Base-by-base conservation (phyloP, 2,797 vertebrate species). In the Enteromius unitaeniatus region DNA sequence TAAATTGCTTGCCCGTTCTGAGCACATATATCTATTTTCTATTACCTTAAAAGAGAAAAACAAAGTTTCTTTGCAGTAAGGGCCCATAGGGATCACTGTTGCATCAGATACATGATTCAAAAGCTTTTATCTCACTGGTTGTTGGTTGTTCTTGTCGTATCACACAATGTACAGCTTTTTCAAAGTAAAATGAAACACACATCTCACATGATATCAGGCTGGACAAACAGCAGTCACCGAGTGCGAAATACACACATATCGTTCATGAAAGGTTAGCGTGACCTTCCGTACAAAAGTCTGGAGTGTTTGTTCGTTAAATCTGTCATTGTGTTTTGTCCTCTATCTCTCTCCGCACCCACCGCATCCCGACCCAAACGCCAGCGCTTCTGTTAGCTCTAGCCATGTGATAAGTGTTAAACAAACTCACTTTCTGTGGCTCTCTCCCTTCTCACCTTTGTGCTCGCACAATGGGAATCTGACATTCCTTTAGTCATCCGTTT, bases 321-420 rank as follows among this genome's bases (percentile, higher is more conserved):
- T 73, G 67, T 86, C 78, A 62, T 53, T 76, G 79, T 84, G 80
- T 81, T 67, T 75, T 17, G 34, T 26, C 78, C 72, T 79, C 82
- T 84, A 70, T 83, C 78, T 83, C 26, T 45, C 77, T 78, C 78
- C 76, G 42, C 82, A 84, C 83, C 78, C 82, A 76, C 64, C 86
- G 75, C 79, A 87, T 89, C 90, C 90, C 91, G 89, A 93, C 92
- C 91, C 91, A 90, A 88, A 69, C 15, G 88, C 87, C 87, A 89
- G 90, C 90, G 91, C 90, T 90, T 85, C 78, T 91, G 90, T 93
- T 93, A 91, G 90, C 90, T 91, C 92, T 92, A 87, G 87, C 81
- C 9, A 21, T 51, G 73, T 89, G 91, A 92, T 93, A 93, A 90
- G 92, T 89, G 89, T 87, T 87, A 86, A 80, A 83, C 90, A 91